Percentiles rank a stretch among this genome's conserved stretches.
Evolutionary conservation across 2,113 vertebrate genomes (phyloP).

Genomic region (Prionailurus bengalensis): DNA sequence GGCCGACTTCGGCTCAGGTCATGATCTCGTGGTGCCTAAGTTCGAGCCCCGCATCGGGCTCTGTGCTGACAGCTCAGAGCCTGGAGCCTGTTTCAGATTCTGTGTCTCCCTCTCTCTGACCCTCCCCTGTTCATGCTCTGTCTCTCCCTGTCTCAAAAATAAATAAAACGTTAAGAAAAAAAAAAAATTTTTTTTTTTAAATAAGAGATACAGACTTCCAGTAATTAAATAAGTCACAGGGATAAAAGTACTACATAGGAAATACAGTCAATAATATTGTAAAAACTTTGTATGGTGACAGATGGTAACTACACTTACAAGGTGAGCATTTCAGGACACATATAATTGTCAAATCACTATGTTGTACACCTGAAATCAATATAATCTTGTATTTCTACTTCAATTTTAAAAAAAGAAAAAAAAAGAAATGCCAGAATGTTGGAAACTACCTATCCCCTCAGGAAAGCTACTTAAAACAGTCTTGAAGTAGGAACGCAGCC

Average conservation of each 20-base stretch:
- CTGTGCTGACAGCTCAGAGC: too few relatives aligned
- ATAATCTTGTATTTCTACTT: background rate
- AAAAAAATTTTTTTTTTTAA: too few relatives aligned
- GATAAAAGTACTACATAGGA: background rate
- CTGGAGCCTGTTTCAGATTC: too few relatives aligned
- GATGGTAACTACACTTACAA: background rate
- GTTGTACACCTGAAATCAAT: background rate
- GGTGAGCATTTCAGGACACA: background rate
- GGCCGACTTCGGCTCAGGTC: too few relatives aligned
- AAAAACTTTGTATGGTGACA: background rate
- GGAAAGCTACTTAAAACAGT: constrained; percentile 1
- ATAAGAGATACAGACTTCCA: background rate
- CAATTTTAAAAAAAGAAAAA: background rate
- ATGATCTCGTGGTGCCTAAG: too few relatives aligned
- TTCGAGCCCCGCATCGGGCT: too few relatives aligned
- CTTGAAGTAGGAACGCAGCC: background rate
- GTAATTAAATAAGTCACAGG: background rate
- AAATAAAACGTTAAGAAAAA: too few relatives aligned
- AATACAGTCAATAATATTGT: background rate
- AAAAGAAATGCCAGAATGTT: background rate
- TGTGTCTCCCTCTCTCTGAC: too few relatives aligned
- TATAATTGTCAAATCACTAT: background rate
- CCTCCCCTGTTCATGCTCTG: too few relatives aligned
- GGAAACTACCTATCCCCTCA: background rate
- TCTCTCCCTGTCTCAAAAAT: too few relatives aligned